Conservation (phyloP, 2,888 invertebrate genomes). For the Epinotia brunnichana region DNA sequence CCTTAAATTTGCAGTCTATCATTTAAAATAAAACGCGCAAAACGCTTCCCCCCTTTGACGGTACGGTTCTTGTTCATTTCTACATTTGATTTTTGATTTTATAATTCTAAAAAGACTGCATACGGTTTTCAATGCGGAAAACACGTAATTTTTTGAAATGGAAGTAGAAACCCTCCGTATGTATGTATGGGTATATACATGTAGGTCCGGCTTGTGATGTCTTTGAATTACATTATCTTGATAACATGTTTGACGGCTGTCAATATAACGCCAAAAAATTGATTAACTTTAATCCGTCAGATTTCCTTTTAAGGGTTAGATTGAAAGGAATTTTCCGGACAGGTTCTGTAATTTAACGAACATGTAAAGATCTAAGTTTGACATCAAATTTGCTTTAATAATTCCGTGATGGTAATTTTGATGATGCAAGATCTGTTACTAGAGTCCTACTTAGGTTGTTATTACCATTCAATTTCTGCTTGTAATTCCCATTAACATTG, state of each 20-base stretch:
- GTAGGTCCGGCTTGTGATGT: too few species aligned
- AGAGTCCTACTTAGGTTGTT: constrained; percentile 12
- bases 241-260: too few species aligned
- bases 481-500: constrained; percentile 62
- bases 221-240: too few species aligned
- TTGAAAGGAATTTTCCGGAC: too few species aligned
- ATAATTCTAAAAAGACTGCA: neutral
- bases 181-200: too few species aligned
- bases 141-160: neutral
- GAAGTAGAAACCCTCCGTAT: neutral
- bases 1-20: constrained; percentile 66
- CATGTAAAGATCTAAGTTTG: neutral
- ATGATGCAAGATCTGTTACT: constrained; percentile 19
- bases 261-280: neutral
- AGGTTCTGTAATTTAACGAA: neutral
- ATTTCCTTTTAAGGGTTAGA: neutral
- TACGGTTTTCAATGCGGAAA: neutral
- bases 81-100: constrained; percentile 15
- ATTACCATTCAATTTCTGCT: constrained; percentile 45
- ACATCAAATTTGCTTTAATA: neutral
- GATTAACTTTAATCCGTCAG: neutral
- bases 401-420: constrained; percentile 20
- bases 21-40: constrained; percentile 64
- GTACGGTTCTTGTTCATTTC: constrained; percentile 45
- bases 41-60: constrained; percentile 56